Evolutionary conservation across 2,113 vertebrate genomes (phyloP).

Genomic region (Procavia capensis): DNA sequence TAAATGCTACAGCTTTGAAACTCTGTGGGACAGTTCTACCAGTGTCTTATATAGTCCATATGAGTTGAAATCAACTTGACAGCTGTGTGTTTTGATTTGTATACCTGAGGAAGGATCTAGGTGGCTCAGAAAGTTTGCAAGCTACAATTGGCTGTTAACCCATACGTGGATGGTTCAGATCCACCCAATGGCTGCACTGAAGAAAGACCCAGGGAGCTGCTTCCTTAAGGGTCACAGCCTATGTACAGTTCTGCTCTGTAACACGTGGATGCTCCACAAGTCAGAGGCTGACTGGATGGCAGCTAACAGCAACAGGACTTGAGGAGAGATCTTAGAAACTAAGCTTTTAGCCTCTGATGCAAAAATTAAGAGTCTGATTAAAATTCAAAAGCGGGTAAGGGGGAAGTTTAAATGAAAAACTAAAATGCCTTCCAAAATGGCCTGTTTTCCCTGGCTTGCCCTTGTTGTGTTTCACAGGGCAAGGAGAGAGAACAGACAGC

Average conservation of each 20-base stretch:
- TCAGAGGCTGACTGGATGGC: background rate
- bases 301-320: background rate
- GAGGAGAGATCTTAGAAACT: background rate
- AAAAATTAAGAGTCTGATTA: background rate
- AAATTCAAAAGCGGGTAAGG: slow-evolving; percentile 28
- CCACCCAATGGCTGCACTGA: background rate
- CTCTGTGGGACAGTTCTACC: background rate
- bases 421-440: background rate
- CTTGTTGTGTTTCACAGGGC: background rate
- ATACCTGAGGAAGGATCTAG: background rate
- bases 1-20: background rate
- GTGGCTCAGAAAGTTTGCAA: background rate
- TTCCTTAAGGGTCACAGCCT: background rate
- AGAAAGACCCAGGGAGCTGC: background rate
- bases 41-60: background rate
- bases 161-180: background rate
- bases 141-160: background rate
- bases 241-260: background rate
- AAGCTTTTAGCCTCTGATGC: background rate
- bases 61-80: background rate
- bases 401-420: slow-evolving; percentile 19
- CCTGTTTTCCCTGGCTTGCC: background rate
- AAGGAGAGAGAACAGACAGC: background rate
- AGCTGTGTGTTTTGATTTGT: background rate
- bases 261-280: background rate